Conservation (phyloP, 2,888 invertebrate genomes). For the Muschampia plurimacula region DNA sequence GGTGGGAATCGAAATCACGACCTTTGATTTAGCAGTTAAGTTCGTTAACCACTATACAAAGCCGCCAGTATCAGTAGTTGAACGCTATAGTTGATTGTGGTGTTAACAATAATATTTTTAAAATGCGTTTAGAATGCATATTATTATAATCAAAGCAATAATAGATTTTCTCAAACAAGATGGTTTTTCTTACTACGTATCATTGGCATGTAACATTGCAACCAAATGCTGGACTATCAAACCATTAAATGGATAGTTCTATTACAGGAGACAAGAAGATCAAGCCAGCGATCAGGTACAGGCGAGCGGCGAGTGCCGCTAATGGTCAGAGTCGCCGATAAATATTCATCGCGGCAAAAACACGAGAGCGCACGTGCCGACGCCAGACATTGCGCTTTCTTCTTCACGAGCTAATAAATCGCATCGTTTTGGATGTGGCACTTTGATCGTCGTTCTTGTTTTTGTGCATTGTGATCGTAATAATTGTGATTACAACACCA, state of each 20-base stretch:
- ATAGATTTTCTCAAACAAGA: no score
- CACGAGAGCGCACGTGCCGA: constrained; percentile 74
- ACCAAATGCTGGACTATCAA: background rate
- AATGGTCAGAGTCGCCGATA: constrained; percentile 67
- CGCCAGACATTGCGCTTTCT: constrained; percentile 75
- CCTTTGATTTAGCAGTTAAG: no score
- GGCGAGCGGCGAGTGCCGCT: constrained; percentile 47
- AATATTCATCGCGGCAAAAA: constrained; percentile 84
- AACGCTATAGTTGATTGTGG: no score
- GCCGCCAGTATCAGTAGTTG: no score
- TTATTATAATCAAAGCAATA: no score
- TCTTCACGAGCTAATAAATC: constrained; percentile 57
- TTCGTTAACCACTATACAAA: no score
- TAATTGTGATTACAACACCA: background rate
- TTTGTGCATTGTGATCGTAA: background rate
- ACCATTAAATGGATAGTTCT: constrained; percentile 1
- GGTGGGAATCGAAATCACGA: no score
- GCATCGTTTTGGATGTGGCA: constrained; percentile 49
- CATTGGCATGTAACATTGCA: background rate
- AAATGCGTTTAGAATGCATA: no score
- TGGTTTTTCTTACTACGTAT: background rate
- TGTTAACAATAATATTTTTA: no score
- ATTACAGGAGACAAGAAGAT: constrained; percentile 41
- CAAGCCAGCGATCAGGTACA: constrained; percentile 51
- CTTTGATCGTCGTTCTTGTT: background rate